Conservation (phyloP, 2,797 vertebrate species). For the Liparis tanakae region DNA sequence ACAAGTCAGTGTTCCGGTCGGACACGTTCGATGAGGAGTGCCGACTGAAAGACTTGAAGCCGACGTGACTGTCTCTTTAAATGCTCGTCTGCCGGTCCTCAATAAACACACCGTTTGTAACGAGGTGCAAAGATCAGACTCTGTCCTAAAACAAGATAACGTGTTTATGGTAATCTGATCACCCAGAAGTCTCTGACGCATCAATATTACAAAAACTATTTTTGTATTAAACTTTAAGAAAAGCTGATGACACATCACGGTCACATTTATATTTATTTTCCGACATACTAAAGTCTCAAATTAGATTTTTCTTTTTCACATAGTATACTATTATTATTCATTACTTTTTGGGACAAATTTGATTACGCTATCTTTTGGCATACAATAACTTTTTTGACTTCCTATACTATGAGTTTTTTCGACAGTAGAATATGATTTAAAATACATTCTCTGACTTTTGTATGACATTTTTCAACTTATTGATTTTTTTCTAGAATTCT, state of each 20-base stretch:
- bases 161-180: neutral
- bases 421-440: no score
- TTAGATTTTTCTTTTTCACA: neutral
- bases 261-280: neutral
- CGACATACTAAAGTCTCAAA: neutral
- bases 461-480: no score
- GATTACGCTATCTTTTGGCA: no score
- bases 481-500: no score
- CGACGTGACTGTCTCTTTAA: neutral
- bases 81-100: slow-evolving; percentile 5
- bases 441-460: no score
- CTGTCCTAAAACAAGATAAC: neutral
- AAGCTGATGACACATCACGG: no score
- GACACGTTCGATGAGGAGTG: no score
- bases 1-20: neutral
- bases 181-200: neutral
- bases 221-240: no score
- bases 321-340: neutral
- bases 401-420: no score
- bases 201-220: neutral
- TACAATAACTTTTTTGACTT: no score
- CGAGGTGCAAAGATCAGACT: neutral
- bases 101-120: slow-evolving; percentile 18
- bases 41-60: neutral
- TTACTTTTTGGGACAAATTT: no score